Base-by-base conservation (phyloP, 2,888 invertebrate genomes). In the Monoplex corrugatus region DNA sequence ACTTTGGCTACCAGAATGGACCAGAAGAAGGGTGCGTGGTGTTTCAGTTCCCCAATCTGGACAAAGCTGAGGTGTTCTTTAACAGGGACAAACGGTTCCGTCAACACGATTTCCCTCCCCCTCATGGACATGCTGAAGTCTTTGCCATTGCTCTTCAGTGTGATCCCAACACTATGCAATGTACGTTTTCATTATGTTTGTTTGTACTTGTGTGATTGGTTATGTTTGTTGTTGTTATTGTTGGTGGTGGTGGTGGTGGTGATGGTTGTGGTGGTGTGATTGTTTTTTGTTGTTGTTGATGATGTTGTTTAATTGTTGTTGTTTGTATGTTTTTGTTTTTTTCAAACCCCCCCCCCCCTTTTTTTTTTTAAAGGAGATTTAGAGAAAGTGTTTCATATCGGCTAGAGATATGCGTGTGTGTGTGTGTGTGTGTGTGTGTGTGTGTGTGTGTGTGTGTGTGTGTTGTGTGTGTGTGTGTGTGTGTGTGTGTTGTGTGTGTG, bases 91-190 rank as follows among this genome's bases (percentile, higher is more conserved):
- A 63, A 23, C 78, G 88, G 13, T 89, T 93, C 72, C 90, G 91
- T n/a, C 93, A 92, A 83, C 92, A 91, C 0, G 92, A 92, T 50
- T 93, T 93, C 83, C 93, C 93, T 44, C 87, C 89, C 3, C 90
- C 90, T 19, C 86, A 87, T 28, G 90, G 91, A 0, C 88, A 88
- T 38, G 86, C 90, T 2, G 91, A 90, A 78, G 85, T 89, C 35
- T 91, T 90, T 87, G 87, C 89, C 19, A 57, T 91, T 13, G 50
- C 83, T 19, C 89, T 89, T 10, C 87, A 78, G 13, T 87, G 86
- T 19, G 43, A 89, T 57, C 91, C 91, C 10, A 88, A 89, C 72
- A 89, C 44, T 84, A 38, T 88, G 38, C 43, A 90, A 3, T 28
- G 91, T 90, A 43, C 87, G 89, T 50, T 43, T 43, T 28, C 6